Conservation (phyloP, 1,140 invertebrate species). For the Oryzaephilus surinamensis region DNA sequence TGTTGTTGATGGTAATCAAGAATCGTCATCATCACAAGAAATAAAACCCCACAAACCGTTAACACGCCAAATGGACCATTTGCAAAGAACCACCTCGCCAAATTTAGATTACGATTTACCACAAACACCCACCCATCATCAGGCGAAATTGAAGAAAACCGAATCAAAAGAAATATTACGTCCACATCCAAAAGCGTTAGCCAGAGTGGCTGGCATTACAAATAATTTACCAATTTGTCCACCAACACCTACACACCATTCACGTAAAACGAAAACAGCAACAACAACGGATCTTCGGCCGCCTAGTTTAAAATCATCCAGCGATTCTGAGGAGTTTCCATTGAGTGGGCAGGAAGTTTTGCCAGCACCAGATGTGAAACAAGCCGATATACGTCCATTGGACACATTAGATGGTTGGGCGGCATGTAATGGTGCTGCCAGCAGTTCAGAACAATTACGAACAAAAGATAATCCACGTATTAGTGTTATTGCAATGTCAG, state of each 20-base stretch:
- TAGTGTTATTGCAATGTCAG: conserved; percentile 21
- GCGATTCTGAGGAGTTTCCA: conserved; percentile 13
- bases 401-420: conserved; percentile 19
- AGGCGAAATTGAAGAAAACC: conserved; percentile 6
- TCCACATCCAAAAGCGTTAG: conserved; percentile 46
- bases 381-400: conserved; percentile 30
- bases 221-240: conserved; percentile 47
- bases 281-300: conserved; percentile 37
- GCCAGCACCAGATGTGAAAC: conserved; percentile 29
- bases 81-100: conserved; percentile 3
- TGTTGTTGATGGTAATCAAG: conserved; percentile 13
- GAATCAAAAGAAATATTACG: conserved; percentile 21
- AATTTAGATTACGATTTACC: conserved; percentile 10
- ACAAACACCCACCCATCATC: conserved; percentile 16
- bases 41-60: conserved; percentile 48
- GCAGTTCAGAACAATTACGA: no score
- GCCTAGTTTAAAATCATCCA: conserved; percentile 36
- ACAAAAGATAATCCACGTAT: conserved; percentile 19
- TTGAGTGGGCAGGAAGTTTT: conserved; percentile 36
- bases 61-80: conserved; percentile 37
- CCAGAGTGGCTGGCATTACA: conserved; percentile 40
- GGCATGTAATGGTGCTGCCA: background rate
- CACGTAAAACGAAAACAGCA: conserved; percentile 48
- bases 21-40: conserved; percentile 11
- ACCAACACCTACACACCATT: conserved; percentile 73